Conservation (phyloP, 2,797 vertebrate species). For the Myotis myotis region DNA sequence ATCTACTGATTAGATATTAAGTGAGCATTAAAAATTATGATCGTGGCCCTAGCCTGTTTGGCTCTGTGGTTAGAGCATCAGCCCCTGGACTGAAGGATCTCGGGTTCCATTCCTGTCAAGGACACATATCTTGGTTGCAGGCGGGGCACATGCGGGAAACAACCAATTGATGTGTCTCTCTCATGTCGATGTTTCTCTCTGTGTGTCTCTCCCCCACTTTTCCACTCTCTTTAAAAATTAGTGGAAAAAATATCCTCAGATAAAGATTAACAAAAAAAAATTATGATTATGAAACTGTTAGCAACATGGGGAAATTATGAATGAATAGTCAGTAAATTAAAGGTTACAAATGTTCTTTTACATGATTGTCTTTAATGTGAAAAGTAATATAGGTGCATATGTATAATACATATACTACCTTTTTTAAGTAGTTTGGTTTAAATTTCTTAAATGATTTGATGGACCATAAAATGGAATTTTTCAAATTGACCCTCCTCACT, state of each 20-base stretch:
- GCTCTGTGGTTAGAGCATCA: background rate
- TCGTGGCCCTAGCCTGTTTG: background rate
- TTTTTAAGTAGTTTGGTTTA: background rate
- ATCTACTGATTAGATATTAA: conserved; percentile 23
- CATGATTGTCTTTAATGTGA: background rate
- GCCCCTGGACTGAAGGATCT: background rate
- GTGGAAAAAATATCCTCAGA: too few species aligned
- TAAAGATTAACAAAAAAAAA: background rate
- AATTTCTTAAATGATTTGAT: conserved; percentile 4
- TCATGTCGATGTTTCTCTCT: too few species aligned
- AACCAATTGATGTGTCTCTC: too few species aligned
- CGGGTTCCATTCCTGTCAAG: background rate
- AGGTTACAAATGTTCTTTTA: background rate
- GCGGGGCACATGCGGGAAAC: too few species aligned
- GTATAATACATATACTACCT: background rate
- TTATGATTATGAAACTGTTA: background rate
- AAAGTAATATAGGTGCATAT: background rate
- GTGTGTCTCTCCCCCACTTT: too few species aligned
- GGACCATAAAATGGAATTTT: background rate
- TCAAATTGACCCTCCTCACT: background rate
- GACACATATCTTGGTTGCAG: background rate
- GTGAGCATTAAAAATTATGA: conserved; percentile 9
- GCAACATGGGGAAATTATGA: background rate
- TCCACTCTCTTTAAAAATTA: too few species aligned
- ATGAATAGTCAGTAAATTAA: background rate